Evolutionary conservation across 2,888 invertebrate genomes (phyloP).

Genomic region (Frankliniella intonsa): DNA sequence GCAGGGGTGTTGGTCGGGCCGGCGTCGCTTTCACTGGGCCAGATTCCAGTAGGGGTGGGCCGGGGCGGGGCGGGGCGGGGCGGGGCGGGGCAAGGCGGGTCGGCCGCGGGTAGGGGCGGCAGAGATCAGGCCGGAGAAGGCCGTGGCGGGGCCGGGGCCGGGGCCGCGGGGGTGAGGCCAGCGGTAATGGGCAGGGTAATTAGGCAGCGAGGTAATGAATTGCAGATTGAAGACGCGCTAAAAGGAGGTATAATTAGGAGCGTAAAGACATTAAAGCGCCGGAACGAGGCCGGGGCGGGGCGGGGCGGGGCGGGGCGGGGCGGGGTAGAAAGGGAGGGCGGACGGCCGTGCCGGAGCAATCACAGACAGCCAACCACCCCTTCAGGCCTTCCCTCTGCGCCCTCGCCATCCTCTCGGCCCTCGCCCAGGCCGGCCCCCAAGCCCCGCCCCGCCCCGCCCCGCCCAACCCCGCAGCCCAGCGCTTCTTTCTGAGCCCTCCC

Average conservation of each 20-base stretch:
- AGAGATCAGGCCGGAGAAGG: too few relatives aligned
- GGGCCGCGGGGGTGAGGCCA: not conserved
- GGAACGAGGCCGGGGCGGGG: not conserved
- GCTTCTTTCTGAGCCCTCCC: not conserved
- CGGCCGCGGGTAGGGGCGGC: too few relatives aligned
- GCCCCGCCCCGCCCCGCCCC: conserved; percentile 28
- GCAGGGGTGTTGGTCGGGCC: too few relatives aligned
- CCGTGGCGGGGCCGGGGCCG: not conserved
- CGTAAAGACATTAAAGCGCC: conserved; percentile 26
- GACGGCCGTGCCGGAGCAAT: not conserved
- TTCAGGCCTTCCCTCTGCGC: not conserved
- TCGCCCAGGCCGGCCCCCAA: not conserved
- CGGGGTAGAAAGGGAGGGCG: not conserved
- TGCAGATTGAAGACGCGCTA: conserved; percentile 26
- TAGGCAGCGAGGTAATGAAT: conserved; percentile 16
- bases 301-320: not conserved
- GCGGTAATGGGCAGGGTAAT: conserved; percentile 22
- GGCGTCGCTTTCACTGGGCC: too few relatives aligned
- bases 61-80: too few relatives aligned
- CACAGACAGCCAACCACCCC: conserved; percentile 11
- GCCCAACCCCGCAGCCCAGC: not conserved
- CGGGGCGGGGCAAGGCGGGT: too few relatives aligned
- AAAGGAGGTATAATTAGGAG: conserved; percentile 25
- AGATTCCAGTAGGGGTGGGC: too few relatives aligned
- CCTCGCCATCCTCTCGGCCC: not conserved